Evolutionary conservation across 2,797 vertebrate genomes (phyloP).

Genomic region (Sebastes matsubarae): DNA sequence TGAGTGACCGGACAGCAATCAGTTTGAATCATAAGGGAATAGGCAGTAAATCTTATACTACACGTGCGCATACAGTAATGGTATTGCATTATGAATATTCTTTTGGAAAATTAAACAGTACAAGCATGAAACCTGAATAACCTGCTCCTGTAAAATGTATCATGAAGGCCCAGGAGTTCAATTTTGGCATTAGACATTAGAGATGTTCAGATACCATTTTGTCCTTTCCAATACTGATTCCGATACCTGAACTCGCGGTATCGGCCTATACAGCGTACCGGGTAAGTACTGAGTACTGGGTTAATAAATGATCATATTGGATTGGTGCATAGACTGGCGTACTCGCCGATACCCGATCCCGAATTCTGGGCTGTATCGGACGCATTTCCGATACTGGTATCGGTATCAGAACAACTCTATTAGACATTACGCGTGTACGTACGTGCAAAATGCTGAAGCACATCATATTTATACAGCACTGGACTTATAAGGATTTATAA

Average conservation of each 20-base stretch:
- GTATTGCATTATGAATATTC: not conserved
- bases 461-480: not conserved
- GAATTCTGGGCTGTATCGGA: no score
- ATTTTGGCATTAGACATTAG: not conserved
- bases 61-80: not conserved
- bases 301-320: no score
- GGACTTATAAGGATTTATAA: not conserved
- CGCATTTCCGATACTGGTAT: no score
- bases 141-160: not conserved
- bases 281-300: no score
- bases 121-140: not conserved
- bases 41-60: not conserved
- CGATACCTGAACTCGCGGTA: no score
- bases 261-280: fast-evolving
- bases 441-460: not conserved
- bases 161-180: not conserved
- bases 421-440: not conserved
- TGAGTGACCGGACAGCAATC: not conserved
- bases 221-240: no score
- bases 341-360: no score
- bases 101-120: conserved; percentile 4
- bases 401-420: not conserved
- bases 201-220: not conserved
- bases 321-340: no score
- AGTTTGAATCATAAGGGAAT: not conserved